Evolutionary conservation across 2,888 invertebrate genomes (phyloP), one percentile per base, ranked within the genome.

Genomic region (Cryptocephalus moraei): DNA sequence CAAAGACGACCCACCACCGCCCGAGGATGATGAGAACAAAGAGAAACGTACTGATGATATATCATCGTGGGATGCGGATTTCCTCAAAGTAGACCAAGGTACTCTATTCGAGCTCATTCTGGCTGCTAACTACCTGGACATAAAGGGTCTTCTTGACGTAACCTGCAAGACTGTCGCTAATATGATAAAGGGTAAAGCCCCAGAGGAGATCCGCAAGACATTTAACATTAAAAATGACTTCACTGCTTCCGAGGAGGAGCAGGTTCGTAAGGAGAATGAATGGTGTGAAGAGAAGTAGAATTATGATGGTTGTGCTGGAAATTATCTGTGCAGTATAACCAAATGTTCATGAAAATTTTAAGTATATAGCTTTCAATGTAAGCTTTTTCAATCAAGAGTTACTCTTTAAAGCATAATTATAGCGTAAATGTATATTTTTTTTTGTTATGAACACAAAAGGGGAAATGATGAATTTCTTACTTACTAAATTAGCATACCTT

Each of bases 31-130:
- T 64, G 96, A 97, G 67, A 93, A 91, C 70, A 92, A 92, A 69
- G 94, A 95, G 66, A 97, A 96, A 65, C 77, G 97, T n/a, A 97
- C 97, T 1, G 97, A 99, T 68, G 97, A 99, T 66, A 99, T 99
- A 57, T 91, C 91, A 22, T 92, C 93, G 0, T 99, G 99, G 99
- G 99, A 99, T 75, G 92, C 94, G 0, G 97, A 99, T 69, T 99
- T 99, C 65, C 74, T 99, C 8, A 99, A 99, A 78, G 96, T 97
- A 33, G 95, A 96, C 69, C 95, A 96, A 69, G 94, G 92, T 49
- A 96, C 95, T 1, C 74, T 97, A 10, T 96, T 95, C 68, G 96
- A 96, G 73, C 74, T 97, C 39, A 96, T 97, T 62, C 73, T 97
- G 75, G 95, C 96, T 43, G 95, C 96, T 8, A 96, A 97, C 72